Evolutionary conservation across 53 echinoderm and acorn worm species (phyloP), one percentile per base, ranked within the genome.

Genomic region (Henricia sp.): DNA sequence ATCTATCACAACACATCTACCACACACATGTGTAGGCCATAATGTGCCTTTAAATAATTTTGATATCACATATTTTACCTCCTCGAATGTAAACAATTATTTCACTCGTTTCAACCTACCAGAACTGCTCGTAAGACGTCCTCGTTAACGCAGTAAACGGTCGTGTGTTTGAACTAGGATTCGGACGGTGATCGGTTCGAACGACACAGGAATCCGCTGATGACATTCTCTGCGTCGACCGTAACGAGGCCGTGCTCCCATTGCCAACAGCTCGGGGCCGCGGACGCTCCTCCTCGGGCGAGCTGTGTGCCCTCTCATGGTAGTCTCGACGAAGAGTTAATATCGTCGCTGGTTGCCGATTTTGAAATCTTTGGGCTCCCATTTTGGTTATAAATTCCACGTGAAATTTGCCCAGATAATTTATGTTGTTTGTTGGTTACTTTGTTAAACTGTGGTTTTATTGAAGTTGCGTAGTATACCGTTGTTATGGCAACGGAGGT

Each of bases 401-500:
- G 37, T n/a, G 67, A n/a, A 67, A 12, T 33, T 8, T 10, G 63
- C 11, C n/a, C 12, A 10, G 26, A 56, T 56, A 23, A 9, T 10
- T 9, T 56, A n/a, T 64, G 65, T 12, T 67, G 55, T 21, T 37
- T 19, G 16, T 30, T 39, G 37, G 8, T 67, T 37, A 20, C 19
- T 40, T 67, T 67, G n/a, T 38, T 4, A n/a, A 5, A 4, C 8
- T 39, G 19, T 38, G 38, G 37, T 40, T 67, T 37, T 1, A 11
- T 38, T 28, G 13, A 4, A 67, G 8, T 1, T 38, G 32, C 67
- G n/a, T n/a, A n/a, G n/a, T n/a, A n/a, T n/a, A 35, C 17, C 72
- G 52, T 20, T 72, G 53, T 53, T 35, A 72, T 72, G 72, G 52
- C 52, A 72, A 52, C 72, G 53, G 72, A 72, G 72, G 52, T 52